Conservation (phyloP, 2,888 invertebrate species). For the Chrysolina americana region DNA sequence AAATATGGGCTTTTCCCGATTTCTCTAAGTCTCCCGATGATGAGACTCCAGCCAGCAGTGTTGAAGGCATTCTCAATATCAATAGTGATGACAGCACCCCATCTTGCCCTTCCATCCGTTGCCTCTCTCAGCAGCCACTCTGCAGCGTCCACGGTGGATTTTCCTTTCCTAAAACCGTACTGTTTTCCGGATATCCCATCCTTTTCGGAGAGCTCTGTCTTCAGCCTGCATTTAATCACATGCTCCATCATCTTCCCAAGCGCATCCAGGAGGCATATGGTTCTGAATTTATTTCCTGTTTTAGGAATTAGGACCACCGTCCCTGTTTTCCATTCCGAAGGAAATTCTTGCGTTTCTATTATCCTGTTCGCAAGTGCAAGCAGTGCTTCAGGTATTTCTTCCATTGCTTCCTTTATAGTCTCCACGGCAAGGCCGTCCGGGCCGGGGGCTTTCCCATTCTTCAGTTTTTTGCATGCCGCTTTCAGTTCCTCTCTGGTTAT, state of each 20-base stretch:
- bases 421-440: background rate
- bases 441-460: background rate
- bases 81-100: too few species aligned
- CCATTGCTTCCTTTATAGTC: background rate
- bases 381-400: background rate
- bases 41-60: too few species aligned
- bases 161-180: background rate
- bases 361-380: background rate
- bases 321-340: background rate
- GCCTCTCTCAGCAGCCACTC: too few species aligned
- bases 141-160: background rate
- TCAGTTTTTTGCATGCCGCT: background rate
- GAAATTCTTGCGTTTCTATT: background rate
- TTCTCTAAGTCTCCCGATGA: too few species aligned
- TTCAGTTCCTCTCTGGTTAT: background rate
- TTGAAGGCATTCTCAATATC: too few species aligned
- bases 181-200: background rate
- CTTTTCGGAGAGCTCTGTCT: background rate
- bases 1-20: too few species aligned
- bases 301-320: conserved; percentile 8
- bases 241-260: background rate
- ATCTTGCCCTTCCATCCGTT: too few species aligned
- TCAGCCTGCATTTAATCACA: background rate
- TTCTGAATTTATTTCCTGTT: background rate
- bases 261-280: background rate